phyloP scores from a whole-genome alignment of 2,797 vertebrate species.

The Poecilia picta region DNA sequence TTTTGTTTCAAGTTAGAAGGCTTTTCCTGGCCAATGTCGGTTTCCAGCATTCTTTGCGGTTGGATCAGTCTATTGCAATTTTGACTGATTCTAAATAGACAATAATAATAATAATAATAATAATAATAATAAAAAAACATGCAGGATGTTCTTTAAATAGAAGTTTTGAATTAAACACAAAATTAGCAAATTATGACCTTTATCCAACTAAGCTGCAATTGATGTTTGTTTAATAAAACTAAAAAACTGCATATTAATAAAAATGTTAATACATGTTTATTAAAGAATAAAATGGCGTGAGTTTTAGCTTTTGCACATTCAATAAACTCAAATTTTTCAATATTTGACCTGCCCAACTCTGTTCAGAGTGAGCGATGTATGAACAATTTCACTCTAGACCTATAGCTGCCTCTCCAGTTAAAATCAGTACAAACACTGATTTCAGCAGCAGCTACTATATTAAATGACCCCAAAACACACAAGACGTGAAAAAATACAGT shows the following conservation, averaged over 20 bases:
- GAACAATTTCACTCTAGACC: neutral
- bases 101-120: neutral
- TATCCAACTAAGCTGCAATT: neutral
- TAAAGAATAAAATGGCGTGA: neutral
- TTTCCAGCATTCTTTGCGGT: neutral
- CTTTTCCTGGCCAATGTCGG: neutral
- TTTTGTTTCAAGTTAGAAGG: neutral
- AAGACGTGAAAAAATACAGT: no score
- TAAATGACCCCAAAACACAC: neutral
- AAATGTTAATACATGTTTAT: neutral
- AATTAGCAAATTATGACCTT: neutral
- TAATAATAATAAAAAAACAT: no score
- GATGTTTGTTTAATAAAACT: no score
- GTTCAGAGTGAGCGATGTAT: neutral
- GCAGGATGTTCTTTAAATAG: no score
- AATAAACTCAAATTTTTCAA: neutral
- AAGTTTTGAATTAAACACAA: neutral
- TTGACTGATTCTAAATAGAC: neutral
- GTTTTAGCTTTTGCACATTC: neutral
- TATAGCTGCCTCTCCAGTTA: neutral
- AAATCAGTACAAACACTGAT: neutral
- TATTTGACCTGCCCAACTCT: neutral
- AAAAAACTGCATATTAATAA: neutral
- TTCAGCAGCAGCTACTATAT: neutral
- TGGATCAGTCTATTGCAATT: neutral